phyloP scores from a whole-genome alignment of 2,113 vertebrate genomes.

The Butorides virescens region DNA sequence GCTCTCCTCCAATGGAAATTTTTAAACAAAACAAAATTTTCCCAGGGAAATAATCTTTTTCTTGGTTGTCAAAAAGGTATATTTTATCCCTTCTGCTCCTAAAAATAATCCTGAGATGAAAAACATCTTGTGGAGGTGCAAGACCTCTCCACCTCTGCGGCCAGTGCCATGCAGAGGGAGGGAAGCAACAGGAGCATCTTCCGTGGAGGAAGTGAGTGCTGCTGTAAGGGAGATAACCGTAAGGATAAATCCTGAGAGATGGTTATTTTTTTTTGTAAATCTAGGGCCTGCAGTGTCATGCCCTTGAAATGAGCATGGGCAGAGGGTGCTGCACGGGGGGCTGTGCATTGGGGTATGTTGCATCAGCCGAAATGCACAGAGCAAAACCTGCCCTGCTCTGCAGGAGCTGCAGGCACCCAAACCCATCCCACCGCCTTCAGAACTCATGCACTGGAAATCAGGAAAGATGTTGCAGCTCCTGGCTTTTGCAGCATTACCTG shows the following conservation, averaged over 20 bases:
- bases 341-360: background rate
- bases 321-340: background rate
- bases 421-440: background rate
- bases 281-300: background rate
- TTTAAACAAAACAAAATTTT: slow-evolving; percentile 5
- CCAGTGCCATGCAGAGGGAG: background rate
- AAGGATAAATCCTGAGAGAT: background rate
- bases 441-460: background rate
- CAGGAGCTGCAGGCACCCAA: background rate
- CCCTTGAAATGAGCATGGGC: background rate
- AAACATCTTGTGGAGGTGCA: background rate
- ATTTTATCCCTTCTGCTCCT: background rate
- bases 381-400: background rate
- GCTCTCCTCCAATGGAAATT: background rate
- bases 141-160: background rate
- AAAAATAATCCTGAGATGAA: background rate
- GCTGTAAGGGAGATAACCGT: background rate
- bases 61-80: background rate
- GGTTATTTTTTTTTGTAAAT: background rate
- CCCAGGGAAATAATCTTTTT: background rate
- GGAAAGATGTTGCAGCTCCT: background rate
- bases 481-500: background rate
- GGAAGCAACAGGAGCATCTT: background rate
- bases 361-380: background rate
- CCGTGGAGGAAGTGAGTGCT: background rate